Evolutionary conservation across 2,113 vertebrate species (phyloP).

Genomic region (Coracopsis vasa): DNA sequence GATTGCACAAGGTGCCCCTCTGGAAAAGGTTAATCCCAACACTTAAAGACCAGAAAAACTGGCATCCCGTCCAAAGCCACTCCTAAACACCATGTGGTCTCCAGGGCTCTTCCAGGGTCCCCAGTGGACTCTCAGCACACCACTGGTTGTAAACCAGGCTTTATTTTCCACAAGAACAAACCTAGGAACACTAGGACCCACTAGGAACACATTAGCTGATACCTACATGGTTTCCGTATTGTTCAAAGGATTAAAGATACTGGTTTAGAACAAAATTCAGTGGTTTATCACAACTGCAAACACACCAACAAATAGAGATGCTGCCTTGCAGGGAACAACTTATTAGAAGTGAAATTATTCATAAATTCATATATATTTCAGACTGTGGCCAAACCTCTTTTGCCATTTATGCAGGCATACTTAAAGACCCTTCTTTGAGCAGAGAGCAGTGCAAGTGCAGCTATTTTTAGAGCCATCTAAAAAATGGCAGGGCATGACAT

Average conservation of each 20-base stretch:
- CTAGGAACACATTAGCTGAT: background rate
- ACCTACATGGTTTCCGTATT: background rate
- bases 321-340: background rate
- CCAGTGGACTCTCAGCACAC: background rate
- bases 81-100: background rate
- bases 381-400: background rate
- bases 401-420: background rate
- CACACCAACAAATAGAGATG: background rate
- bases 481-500: constrained; percentile 2
- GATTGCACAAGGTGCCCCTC: background rate
- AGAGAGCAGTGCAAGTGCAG: background rate
- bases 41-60: background rate
- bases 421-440: constrained; percentile 12
- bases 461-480: constrained; percentile 12
- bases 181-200: too few relatives aligned
- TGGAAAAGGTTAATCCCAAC: background rate
- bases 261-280: background rate
- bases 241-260: fast-evolving
- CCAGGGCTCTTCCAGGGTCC: background rate
- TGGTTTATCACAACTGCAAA: background rate
- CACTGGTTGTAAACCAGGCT: background rate
- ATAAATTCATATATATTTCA: background rate
- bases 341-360: background rate
- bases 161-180: background rate
- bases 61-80: fast-evolving